Base-by-base conservation (phyloP, 2,113 vertebrate genomes). In the Capreolus pygargus region DNA sequence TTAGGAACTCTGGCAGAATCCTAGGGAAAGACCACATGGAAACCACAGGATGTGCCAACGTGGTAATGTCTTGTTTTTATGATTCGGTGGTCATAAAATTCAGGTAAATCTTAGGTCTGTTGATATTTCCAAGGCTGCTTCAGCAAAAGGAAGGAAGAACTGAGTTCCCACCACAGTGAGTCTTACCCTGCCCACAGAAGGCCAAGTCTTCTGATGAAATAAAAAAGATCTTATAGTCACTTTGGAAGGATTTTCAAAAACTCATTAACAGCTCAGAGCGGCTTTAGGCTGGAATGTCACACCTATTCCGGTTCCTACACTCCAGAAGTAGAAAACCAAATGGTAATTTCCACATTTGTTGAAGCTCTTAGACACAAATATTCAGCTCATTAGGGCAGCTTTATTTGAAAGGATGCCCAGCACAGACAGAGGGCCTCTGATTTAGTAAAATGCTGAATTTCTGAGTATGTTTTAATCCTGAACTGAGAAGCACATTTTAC, bases 241-340 rank as follows among this genome's bases (percentile, higher is more conserved):
- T 90, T 86, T 90, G 84, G 94, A 94, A 89, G n/a, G 58, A 60
- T 90, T 96, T 96, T 95, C 45, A 96, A 95, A 93, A 91, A 82
- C 84, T 61, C 55, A 94, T 95, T 97, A 95, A 89, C 86, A 86
- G 61, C 86, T 96, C 13, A 5, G 45, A 81, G 88, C 0, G 60
- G 81, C 74, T 88, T 96, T n/a, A n/a, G 27, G 57, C 64, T 89
- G 92, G 94, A 95, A 94, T 96, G 94, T 95, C 43, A 91, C 76
- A 97, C 89, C 27, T 97, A 96, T 86, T 85, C 86, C 28, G 30
- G 54, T 91, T 82, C 74, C 90, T 96, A 74, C 12, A 89, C 10
- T 61, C 54, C 54, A 43, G 55, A 86, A 97, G 60, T 14, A 79
- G 91, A 83, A 97, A 97, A 91, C 55, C 95, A 81, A 97, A 88